Percentiles rank a stretch among this genome's conserved stretches.
Evolutionary conservation across 1,140 invertebrate genomes (phyloP).

Genomic region (Drosophila neocordata): DNA sequence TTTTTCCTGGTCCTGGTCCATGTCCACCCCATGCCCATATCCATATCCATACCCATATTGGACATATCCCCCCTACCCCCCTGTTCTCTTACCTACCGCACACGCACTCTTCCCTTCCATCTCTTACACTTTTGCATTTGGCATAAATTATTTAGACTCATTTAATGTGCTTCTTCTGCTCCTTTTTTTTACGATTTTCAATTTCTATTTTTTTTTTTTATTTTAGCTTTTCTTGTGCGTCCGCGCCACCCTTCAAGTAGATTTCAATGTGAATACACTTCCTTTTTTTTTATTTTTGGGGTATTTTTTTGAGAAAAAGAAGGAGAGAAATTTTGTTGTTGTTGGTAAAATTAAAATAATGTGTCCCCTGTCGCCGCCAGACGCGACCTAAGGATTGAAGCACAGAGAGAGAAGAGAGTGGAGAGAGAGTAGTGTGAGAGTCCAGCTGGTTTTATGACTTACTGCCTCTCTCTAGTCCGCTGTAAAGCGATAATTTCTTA

Average conservation of each 20-base stretch:
- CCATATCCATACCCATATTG: constrained; percentile 12
- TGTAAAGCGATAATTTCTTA: constrained; percentile 29
- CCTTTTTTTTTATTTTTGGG: constrained; percentile 47
- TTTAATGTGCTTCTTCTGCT: constrained; percentile 67
- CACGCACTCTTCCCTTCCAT: constrained; percentile 14
- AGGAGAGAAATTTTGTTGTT: constrained; percentile 54
- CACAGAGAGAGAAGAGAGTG: too few relatives aligned
- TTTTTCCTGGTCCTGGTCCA: background rate
- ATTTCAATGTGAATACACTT: constrained; percentile 25
- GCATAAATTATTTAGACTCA: constrained; percentile 79
- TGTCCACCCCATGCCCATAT: background rate
- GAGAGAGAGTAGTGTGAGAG: background rate
- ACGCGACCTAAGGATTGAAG: constrained; percentile 34
- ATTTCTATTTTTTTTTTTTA: constrained; percentile 61
- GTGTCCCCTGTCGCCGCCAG: constrained; percentile 79
- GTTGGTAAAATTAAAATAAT: constrained; percentile 75
- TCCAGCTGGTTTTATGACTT: constrained; percentile 31
- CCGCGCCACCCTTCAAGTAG: constrained; percentile 57
- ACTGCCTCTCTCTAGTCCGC: background rate
- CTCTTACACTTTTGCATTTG: constrained; percentile 34
- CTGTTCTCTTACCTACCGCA: background rate
- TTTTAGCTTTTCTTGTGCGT: constrained; percentile 2
- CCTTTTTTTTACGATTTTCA: constrained; percentile 71
- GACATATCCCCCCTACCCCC: background rate
- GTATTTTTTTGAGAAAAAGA: constrained; percentile 60